Conservation (phyloP, 2,113 vertebrate genomes). For the Collichthys lucidus region DNA sequence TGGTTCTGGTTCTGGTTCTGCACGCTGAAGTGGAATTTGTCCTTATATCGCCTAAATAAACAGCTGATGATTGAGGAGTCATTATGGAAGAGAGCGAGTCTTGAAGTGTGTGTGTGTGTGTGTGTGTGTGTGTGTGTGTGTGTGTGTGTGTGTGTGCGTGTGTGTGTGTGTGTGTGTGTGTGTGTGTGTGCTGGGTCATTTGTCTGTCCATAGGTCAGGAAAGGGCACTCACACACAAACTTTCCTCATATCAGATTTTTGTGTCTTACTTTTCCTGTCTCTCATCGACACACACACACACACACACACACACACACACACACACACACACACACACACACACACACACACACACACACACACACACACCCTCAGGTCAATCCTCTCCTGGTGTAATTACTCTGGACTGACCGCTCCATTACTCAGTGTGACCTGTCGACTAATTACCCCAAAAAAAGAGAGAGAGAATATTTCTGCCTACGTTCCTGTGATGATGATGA, state of each 20-base stretch:
- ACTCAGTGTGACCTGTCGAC: conserved; percentile 62
- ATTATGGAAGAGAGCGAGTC: conserved; percentile 45
- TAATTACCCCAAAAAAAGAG: conserved; percentile 58
- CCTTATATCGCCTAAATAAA: conserved; percentile 41
- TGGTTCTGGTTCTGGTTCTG: neutral
- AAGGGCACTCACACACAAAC: conserved; percentile 25
- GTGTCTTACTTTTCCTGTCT: conserved; percentile 39
- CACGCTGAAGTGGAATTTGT: conserved; percentile 20
- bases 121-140: neutral
- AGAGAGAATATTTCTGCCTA: conserved; percentile 13
- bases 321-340: neutral
- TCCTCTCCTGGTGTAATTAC: conserved; percentile 68
- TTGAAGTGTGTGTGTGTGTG: conserved; percentile 3
- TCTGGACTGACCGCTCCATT: conserved; percentile 68
- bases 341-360: conserved; percentile 4
- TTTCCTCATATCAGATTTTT: conserved; percentile 37
- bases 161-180: too few species aligned
- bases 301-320: conserved; percentile 2
- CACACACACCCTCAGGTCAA: conserved; percentile 56
- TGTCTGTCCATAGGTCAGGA: conserved; percentile 65
- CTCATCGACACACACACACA: conserved; percentile 26
- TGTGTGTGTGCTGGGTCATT: conserved; percentile 30
- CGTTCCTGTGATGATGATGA: neutral
- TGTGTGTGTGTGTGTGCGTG: too few species aligned
- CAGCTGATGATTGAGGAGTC: conserved; percentile 55